phyloP scores from a whole-genome alignment of 2,888 invertebrate genomes.

The Thera obeliscata region DNA sequence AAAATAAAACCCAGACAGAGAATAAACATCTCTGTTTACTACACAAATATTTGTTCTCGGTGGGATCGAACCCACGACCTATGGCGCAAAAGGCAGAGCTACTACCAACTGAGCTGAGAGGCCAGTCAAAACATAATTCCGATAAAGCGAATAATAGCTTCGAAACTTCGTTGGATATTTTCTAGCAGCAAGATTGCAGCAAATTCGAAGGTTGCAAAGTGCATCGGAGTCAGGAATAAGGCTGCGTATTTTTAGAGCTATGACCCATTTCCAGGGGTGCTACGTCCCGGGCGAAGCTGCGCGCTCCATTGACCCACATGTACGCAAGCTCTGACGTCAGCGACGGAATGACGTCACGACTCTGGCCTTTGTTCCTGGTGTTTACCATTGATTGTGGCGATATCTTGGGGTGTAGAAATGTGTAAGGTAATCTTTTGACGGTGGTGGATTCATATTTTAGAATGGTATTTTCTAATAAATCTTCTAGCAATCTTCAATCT shows the following conservation, averaged over 20 bases:
- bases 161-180: background rate
- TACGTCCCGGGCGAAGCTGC: constrained; percentile 61
- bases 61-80: no score
- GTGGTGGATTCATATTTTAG: background rate
- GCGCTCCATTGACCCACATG: constrained; percentile 79
- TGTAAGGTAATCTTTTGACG: background rate
- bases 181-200: constrained; percentile 19
- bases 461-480: background rate
- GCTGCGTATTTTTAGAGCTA: constrained; percentile 67
- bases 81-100: no score
- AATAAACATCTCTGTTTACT: no score
- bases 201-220: constrained; percentile 40
- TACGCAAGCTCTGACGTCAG: constrained; percentile 77
- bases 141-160: background rate
- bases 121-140: background rate
- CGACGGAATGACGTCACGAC: constrained; percentile 68
- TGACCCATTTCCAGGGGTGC: constrained; percentile 74
- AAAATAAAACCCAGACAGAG: no score
- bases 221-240: constrained; percentile 42
- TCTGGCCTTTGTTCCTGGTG: constrained; percentile 61
- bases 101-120: no score
- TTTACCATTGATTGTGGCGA: constrained; percentile 23
- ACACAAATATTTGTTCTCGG: no score
- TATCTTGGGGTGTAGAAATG: constrained; percentile 9
- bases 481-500: no score